A percentile compares a stretch with the other conserved stretches of the same genome.
phyloP scores from a whole-genome alignment of 2,113 vertebrate species.

The Uria aalge region DNA sequence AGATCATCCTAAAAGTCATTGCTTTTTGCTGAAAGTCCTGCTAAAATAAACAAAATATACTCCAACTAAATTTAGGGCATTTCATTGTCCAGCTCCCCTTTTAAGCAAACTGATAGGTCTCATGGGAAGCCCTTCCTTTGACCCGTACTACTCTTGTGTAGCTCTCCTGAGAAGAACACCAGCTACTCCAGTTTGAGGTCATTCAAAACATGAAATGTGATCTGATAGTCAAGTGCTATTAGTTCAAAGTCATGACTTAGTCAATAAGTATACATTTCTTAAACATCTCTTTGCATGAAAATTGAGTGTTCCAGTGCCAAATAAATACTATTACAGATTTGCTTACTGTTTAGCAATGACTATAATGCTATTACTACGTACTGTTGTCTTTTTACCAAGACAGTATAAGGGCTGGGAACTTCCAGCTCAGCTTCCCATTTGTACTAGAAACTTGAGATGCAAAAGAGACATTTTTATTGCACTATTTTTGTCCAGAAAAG shows the following conservation, averaged over 20 bases:
- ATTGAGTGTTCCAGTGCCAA: background rate
- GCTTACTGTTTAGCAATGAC: background rate
- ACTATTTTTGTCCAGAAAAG: background rate
- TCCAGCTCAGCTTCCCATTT: background rate
- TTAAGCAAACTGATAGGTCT: background rate
- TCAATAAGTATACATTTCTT: background rate
- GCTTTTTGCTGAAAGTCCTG: background rate
- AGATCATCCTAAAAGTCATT: background rate
- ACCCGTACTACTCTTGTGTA: background rate
- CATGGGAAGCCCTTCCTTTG: background rate
- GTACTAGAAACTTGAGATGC: background rate
- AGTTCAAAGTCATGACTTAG: background rate
- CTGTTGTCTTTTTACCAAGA: background rate
- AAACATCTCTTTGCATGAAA: background rate
- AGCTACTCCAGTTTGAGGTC: background rate
- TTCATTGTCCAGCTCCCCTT: background rate
- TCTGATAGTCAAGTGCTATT: background rate
- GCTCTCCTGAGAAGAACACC: background rate
- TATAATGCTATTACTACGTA: rapidly evolving
- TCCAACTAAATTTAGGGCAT: background rate
- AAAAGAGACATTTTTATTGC: background rate
- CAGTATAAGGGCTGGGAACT: background rate
- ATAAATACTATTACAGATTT: background rate
- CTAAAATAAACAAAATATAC: background rate
- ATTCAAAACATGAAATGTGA: background rate